Conservation (phyloP, 1,140 invertebrate genomes). For the Lucilia sericata region DNA sequence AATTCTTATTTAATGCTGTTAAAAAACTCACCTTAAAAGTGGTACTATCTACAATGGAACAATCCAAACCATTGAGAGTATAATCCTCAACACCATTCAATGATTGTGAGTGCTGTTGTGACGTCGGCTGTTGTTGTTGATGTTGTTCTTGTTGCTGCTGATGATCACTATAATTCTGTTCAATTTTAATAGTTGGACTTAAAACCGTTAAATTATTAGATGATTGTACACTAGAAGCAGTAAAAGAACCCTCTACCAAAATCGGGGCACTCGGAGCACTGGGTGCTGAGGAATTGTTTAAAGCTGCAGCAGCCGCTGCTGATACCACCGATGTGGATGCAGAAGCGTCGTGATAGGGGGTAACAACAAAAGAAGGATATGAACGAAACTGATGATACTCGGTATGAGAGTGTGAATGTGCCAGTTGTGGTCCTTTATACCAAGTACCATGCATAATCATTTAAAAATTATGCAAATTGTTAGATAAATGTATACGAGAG, state of each 20-base stretch:
- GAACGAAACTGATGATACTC: constrained; percentile 64
- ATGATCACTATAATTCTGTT: constrained; percentile 60
- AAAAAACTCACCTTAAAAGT: constrained; percentile 61
- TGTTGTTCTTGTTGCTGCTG: background rate
- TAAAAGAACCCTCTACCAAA: constrained; percentile 58
- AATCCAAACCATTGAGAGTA: constrained; percentile 52
- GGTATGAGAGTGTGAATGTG: constrained; percentile 60
- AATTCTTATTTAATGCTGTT: too few relatives aligned
- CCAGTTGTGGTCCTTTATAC: constrained; percentile 67
- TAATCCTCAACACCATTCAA: constrained; percentile 54
- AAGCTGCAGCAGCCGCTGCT: constrained; percentile 46
- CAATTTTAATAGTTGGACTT: constrained; percentile 64
- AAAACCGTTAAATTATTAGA: constrained; percentile 52
- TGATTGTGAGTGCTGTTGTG: background rate
- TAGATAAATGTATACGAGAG: too few relatives aligned
- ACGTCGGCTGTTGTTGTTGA: background rate
- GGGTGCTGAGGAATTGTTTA: constrained; percentile 19
- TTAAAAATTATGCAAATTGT: constrained; percentile 50
- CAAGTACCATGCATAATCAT: constrained; percentile 68
- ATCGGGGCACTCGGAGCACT: constrained; percentile 36
- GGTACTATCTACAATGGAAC: constrained; percentile 54
- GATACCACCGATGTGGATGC: constrained; percentile 49
- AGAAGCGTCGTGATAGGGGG: constrained; percentile 61
- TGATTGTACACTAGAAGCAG: constrained; percentile 47
- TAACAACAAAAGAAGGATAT: constrained; percentile 65